phyloP scores from a whole-genome alignment of 1,140 invertebrate species.

The Pollicipes pollicipes region DNA sequence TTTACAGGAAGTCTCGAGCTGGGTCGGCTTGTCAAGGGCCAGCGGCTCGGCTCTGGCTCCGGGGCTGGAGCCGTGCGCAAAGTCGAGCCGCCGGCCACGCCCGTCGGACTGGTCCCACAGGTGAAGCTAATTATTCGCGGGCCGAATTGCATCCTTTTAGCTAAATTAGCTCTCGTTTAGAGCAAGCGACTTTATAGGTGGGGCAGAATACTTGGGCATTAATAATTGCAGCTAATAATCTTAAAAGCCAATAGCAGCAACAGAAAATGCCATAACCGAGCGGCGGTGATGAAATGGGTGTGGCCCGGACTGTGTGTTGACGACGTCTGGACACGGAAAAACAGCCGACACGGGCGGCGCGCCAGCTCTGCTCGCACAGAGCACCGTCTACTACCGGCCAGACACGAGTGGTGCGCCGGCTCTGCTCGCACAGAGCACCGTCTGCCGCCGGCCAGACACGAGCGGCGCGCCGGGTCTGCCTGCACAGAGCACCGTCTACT shows the following conservation, averaged over 20 bases:
- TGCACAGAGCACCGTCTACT: too few relatives aligned
- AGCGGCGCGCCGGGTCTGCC: too few relatives aligned
- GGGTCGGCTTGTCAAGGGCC: too few relatives aligned
- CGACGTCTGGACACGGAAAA: not conserved
- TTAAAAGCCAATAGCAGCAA: not conserved
- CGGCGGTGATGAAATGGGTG: not conserved
- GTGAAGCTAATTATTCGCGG: not conserved
- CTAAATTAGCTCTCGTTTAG: slow-evolving; percentile 2
- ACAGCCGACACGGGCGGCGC: not conserved
- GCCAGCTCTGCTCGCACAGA: too few relatives aligned
- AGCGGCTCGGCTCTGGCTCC: not conserved
- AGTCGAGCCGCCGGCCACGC: not conserved
- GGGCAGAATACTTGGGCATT: not conserved
- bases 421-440: too few relatives aligned
- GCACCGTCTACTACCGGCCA: too few relatives aligned
- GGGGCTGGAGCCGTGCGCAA: not conserved
- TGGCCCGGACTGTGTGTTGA: not conserved
- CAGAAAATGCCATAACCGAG: not conserved
- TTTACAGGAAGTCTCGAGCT: not conserved
- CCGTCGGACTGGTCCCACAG: not conserved
- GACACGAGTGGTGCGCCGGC: too few relatives aligned
- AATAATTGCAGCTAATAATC: slow-evolving; percentile 2
- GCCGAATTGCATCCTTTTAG: not conserved
- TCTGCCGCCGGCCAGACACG: too few relatives aligned
- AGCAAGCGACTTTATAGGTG: slow-evolving; percentile 1